Evolutionary conservation across 2,113 vertebrate species (phyloP).

Genomic region (Callithrix jacchus): DNA sequence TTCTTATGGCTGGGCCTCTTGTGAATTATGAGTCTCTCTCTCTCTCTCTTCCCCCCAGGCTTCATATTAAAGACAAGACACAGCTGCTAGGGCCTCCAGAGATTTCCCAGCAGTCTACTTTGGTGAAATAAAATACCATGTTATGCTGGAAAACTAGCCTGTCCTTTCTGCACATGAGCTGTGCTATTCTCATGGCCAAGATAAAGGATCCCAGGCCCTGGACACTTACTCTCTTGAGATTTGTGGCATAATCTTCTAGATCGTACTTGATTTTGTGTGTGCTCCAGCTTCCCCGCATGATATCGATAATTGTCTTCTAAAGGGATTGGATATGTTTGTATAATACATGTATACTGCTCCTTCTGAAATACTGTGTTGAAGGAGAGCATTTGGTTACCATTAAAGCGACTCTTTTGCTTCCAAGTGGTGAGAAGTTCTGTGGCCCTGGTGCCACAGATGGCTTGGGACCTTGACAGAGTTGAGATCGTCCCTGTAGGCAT

Average conservation of each 20-base stretch:
- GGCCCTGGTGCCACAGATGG: neutral
- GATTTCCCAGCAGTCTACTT: conserved; percentile 60
- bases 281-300: neutral
- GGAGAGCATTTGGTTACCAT: neutral
- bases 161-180: conserved; percentile 46
- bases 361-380: neutral
- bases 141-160: conserved; percentile 43
- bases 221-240: conserved; percentile 7
- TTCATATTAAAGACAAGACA: conserved; percentile 67
- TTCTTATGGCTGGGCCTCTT: conserved; percentile 38
- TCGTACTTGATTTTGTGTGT: neutral
- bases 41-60: neutral
- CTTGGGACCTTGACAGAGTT: neutral
- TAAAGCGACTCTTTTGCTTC: conserved; percentile 1
- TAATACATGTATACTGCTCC: neutral
- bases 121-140: conserved; percentile 66
- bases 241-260: neutral
- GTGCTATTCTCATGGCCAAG: conserved; percentile 22
- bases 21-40: conserved; percentile 63
- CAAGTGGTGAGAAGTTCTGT: neutral
- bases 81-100: conserved; percentile 72
- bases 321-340: neutral
- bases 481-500: neutral
- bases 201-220: conserved; percentile 18
- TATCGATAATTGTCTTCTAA: neutral